A percentile compares a stretch with the other conserved stretches of the same genome.
These are phyloP conservation scores for Anoura caudifer DNA, from an alignment of 2,113 vertebrate species.

Conservation along the genomic window DNA sequence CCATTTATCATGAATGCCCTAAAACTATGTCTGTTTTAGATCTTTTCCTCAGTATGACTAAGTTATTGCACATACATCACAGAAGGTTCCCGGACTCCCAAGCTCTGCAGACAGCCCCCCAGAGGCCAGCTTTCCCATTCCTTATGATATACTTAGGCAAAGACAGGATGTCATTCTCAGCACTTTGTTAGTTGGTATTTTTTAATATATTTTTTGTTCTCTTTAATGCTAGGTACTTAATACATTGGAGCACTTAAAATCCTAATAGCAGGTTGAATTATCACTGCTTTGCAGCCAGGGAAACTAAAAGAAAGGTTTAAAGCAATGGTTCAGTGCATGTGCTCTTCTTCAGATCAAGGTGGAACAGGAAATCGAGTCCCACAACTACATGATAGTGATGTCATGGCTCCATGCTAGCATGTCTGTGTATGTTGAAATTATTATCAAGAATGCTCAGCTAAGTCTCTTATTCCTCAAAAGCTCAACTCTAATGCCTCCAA, in stretches of 20 bases:
- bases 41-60: slow-evolving; percentile 44
- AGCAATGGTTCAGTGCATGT: not conserved
- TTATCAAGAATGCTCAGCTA: not conserved
- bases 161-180: slow-evolving; percentile 48
- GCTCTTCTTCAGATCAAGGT: not conserved
- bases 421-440: not conserved
- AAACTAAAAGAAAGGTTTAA: not conserved
- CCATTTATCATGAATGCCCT: slow-evolving; percentile 37
- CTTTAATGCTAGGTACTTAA: slow-evolving; percentile 39
- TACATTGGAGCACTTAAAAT: slow-evolving; percentile 27
- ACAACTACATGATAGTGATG: fast-evolving
- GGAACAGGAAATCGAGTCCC: not conserved
- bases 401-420: not conserved
- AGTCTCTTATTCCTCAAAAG: not conserved
- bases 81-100: not conserved
- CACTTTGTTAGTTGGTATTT: slow-evolving; percentile 38
- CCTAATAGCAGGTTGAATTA: slow-evolving; percentile 24
- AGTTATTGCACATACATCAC: slow-evolving; percentile 50
- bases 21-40: slow-evolving; percentile 39
- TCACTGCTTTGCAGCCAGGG: not conserved
- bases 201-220: slow-evolving; percentile 8
- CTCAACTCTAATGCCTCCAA: not conserved
- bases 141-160: slow-evolving; percentile 17
- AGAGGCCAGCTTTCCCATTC: slow-evolving; percentile 3
- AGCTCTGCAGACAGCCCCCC: not conserved